These are phyloP conservation scores for Nothoprocta perdicaria DNA, from an alignment of 2,113 vertebrate genomes.

Conservation along the genomic window DNA sequence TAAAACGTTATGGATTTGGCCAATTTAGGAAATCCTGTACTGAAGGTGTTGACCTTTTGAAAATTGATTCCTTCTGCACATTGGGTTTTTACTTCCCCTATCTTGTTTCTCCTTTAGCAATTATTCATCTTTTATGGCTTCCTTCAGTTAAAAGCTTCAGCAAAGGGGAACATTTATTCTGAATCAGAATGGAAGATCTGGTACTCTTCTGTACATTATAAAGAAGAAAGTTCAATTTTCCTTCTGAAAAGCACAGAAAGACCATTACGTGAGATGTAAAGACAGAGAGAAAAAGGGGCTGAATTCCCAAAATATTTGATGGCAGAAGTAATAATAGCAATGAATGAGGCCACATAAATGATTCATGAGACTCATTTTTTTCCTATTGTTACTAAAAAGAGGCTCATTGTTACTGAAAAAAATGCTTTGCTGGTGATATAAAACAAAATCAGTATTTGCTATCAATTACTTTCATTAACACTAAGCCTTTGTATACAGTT, in stretches of 20 bases:
- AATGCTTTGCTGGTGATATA: conserved; percentile 52
- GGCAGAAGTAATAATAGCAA: conserved; percentile 63
- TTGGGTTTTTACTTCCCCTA: conserved; percentile 30
- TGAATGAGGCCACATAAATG: conserved; percentile 63
- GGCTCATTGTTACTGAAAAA: conserved; percentile 56
- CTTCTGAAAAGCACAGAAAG: conserved; percentile 65
- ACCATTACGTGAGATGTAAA: conserved; percentile 58
- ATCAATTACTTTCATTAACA: conserved; percentile 72
- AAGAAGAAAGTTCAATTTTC: conserved; percentile 69
- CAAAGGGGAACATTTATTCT: conserved; percentile 51
- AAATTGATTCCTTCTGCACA: conserved; percentile 50
- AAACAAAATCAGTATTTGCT: conserved; percentile 68
- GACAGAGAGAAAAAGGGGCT: conserved; percentile 57
- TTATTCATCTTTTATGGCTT: conserved; percentile 67
- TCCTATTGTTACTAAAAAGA: conserved; percentile 63
- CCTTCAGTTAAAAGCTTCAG: conserved; percentile 55
- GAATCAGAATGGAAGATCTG: conserved; percentile 62
- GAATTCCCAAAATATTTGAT: conserved; percentile 71
- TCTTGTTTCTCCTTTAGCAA: conserved; percentile 61
- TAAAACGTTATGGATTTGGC: conserved; percentile 43
- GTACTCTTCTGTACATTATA: conserved; percentile 65
- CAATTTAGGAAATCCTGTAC: conserved; percentile 43
- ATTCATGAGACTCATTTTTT: conserved; percentile 65
- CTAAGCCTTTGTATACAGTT: conserved; percentile 37
- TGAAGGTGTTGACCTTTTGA: conserved; percentile 58